A percentile compares a stretch with the other conserved stretches of the same genome.
Evolutionary conservation across 2,113 vertebrate genomes (phyloP).

Genomic region (Tachysurus fulvidraco): DNA sequence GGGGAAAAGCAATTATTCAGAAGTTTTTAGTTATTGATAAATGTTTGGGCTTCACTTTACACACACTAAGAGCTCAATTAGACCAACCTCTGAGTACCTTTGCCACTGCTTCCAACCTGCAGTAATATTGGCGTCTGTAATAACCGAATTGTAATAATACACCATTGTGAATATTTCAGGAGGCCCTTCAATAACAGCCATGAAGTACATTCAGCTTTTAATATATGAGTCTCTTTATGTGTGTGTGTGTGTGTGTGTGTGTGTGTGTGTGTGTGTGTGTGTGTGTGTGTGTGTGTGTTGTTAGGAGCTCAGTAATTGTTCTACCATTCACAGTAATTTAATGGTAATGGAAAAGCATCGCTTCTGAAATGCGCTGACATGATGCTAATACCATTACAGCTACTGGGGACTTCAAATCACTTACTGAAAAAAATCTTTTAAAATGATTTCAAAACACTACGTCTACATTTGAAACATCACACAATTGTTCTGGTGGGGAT

Average conservation of each 20-base stretch:
- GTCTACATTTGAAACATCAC: neutral
- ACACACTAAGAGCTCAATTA: neutral
- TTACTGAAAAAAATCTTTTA: neutral
- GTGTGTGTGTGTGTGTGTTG: neutral
- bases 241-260: neutral
- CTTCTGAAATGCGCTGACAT: neutral
- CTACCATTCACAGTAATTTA: neutral
- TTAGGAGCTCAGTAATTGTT: neutral
- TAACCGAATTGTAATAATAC: neutral
- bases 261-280: neutral
- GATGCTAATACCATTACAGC: neutral
- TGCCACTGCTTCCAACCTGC: neutral
- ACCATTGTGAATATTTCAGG: constrained; percentile 3
- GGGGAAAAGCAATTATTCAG: neutral
- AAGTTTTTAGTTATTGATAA: neutral
- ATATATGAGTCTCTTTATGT: constrained; percentile 4
- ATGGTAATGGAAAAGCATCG: neutral
- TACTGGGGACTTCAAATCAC: neutral
- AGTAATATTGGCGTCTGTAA: neutral
- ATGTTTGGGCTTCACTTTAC: neutral
- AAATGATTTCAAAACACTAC: neutral
- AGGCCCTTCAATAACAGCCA: neutral
- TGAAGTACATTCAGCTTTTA: neutral
- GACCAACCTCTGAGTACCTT: neutral
- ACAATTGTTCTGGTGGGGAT: neutral